These are phyloP conservation scores for Cryptocephalus moraei DNA, from an alignment of 2,888 invertebrate genomes.

Conservation along the genomic window DNA sequence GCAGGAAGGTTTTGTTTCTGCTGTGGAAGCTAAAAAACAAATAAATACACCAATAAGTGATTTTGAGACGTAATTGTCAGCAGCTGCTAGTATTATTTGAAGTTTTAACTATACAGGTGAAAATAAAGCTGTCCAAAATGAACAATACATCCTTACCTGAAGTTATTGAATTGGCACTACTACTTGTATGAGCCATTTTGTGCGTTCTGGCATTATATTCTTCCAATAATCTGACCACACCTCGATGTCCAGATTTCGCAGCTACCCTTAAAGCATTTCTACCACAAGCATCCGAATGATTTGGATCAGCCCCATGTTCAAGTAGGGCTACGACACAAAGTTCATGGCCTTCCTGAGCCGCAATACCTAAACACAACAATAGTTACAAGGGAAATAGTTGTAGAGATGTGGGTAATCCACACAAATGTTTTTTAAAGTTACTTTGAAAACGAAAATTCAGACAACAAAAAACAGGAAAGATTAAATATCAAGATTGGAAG, in stretches of 20 bases:
- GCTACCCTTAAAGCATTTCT: slow-evolving; percentile 83
- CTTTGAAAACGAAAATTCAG: too few relatives aligned
- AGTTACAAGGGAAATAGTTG: too few relatives aligned
- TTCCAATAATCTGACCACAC: slow-evolving; percentile 70
- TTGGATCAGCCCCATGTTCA: slow-evolving; percentile 77
- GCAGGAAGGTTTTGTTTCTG: slow-evolving; percentile 52
- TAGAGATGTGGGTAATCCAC: too few relatives aligned
- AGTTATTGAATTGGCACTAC: slow-evolving; percentile 36
- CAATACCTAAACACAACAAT: slow-evolving; percentile 55
- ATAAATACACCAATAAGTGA: too few relatives aligned
- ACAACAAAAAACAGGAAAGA: too few relatives aligned
- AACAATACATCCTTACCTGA: slow-evolving; percentile 26
- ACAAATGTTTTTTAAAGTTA: too few relatives aligned
- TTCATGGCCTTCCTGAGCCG: slow-evolving; percentile 92
- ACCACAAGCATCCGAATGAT: slow-evolving; percentile 78
- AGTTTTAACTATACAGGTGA: background rate
- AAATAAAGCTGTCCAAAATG: background rate
- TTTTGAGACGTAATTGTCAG: too few relatives aligned
- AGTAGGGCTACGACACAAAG: slow-evolving; percentile 76
- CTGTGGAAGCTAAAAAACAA: slow-evolving; percentile 41
- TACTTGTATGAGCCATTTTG: slow-evolving; percentile 32
- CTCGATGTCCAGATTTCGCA: slow-evolving; percentile 81
- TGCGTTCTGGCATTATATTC: slow-evolving; percentile 43
- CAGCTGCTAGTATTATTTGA: background rate
- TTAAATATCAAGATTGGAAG: too few relatives aligned